Base-by-base conservation (phyloP, 2,888 invertebrate species). In the Beris morrisii region DNA sequence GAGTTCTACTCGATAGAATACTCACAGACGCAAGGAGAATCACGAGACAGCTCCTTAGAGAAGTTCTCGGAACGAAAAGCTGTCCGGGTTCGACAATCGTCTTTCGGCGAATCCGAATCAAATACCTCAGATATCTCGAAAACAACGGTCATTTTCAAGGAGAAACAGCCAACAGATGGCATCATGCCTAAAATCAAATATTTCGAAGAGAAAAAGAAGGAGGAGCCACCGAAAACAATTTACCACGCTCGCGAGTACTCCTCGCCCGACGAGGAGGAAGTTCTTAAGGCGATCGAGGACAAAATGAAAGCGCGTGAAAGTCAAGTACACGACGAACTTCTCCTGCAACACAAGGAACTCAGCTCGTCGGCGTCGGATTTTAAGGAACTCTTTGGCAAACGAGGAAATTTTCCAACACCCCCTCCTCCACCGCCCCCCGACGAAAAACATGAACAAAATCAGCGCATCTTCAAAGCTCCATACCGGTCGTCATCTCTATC, bases 301-400 rank as follows among this genome's bases (percentile, higher is more conserved):
- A 82, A 81, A 57, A 74, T 77, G 72, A 75, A 74, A 70, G 70
- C 74, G 0, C 73, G 77, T 43, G 71, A 75, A 63, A 28, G 45
- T 38, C 67, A 71, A 12, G 69, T 72, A 70, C 75, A 78, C 28
- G 53, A 56, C 38, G 57, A 61, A 46, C 50, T 31, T 31, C 44
- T 3, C 15, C 38, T 46, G 22, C 50, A 38, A 50, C 77, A 78
- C 64, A 74, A 74, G n/a, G 78, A 80, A 59, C 69, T 79, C n/a
- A 79, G 78, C 67, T 77, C 76, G 31, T 81, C 81, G 0, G 72
- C 77, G 5, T 78, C 91, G 43, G 88, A 91, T 78, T 81, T 93
- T 65, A 91, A 90, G 74, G 93, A 92, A 72, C 81, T 92, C n/a
- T 92, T 91, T 74, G 93, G 93, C 0, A 92, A 93, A 77, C 85